Percentiles rank a stretch among this genome's conserved stretches.
Conservation (phyloP, 2,113 vertebrate genomes). For the Erythrocebus patas region DNA sequence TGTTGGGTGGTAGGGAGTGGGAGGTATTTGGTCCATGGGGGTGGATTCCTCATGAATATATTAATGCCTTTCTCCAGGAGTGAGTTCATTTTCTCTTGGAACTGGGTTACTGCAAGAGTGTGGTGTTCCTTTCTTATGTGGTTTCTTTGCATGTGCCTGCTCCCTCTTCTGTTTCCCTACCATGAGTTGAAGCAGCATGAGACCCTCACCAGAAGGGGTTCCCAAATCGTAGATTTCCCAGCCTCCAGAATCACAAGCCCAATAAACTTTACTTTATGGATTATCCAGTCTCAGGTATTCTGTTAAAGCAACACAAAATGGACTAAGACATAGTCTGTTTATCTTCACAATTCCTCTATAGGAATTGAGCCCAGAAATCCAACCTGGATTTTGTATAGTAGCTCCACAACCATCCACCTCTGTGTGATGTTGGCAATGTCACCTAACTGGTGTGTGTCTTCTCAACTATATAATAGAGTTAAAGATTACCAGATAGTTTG, state of each 20-base stretch:
- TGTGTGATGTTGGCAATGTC: not conserved
- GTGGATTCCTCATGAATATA: not conserved
- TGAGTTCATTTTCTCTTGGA: not conserved
- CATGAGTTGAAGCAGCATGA: not conserved
- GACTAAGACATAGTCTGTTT: not conserved
- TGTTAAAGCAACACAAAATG: not conserved
- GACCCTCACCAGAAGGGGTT: not conserved
- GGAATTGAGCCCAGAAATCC: not conserved
- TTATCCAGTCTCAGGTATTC: not conserved
- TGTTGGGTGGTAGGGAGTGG: not conserved
- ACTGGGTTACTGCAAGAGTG: not conserved
- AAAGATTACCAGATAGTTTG: not conserved
- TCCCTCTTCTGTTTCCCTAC: not conserved
- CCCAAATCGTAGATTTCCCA: not conserved
- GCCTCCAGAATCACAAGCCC: not conserved
- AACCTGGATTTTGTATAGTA: not conserved
- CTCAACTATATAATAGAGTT: not conserved
- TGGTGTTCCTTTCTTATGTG: not conserved
- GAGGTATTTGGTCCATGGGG: not conserved
- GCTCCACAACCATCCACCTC: not conserved
- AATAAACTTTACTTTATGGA: not conserved
- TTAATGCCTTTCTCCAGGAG: not conserved
- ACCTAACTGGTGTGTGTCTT: not conserved
- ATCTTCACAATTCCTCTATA: not conserved
- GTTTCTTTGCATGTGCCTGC: not conserved